Base-by-base conservation (phyloP, 2,113 vertebrate species). In the Chaetops frenatus region DNA sequence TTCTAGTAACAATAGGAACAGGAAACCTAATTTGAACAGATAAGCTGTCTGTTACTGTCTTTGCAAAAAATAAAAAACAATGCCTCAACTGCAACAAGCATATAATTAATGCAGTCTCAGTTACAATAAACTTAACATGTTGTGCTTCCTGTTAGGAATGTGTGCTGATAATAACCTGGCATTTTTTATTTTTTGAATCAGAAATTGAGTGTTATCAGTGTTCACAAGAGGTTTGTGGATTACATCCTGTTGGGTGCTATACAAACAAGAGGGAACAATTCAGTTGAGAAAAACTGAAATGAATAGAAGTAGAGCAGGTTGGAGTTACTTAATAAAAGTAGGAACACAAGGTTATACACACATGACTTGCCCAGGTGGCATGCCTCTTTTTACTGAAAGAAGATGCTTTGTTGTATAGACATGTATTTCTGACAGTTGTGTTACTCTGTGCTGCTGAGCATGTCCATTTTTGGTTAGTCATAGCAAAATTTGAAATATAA, bases 281-380 rank as follows among this genome's bases (percentile, higher is more conserved):
- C 11, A 70, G 4, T 5, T 84, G 24, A 71, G 61, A 70, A 82
- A 58, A 93, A 81, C 19, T 56, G 2, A 53, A 51, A 29, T 53
- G 2, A 82, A 14, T 20, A 29, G 42, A 38, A 47, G 48, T 44
- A 67, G 29, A 53, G 50, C 38, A 58, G 54, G 8, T 33, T 82
- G 36, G 25, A 64, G 47, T 24, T 24, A 7, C 7, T 31, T 45
- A 45, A 57, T 40, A 47, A 54, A 69, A 76, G 10, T 15, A 31
- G 45, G 22, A 69, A 35, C 7, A 31, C 24, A 4, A 35, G 19
- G 31, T 81, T 81, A 15, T 38, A 45, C 3, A 9, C 2, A 4
- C 4, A 9, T 4, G 33, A 4, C 53, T 79, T 44, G 20, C 33
- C 35, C 23, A 45, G 3, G 20, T 89, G 12, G 5, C 0, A 0